These are phyloP conservation scores for Bombus vancouverensis DNA, from an alignment of 1,140 invertebrate species.

Conservation along the genomic window DNA sequence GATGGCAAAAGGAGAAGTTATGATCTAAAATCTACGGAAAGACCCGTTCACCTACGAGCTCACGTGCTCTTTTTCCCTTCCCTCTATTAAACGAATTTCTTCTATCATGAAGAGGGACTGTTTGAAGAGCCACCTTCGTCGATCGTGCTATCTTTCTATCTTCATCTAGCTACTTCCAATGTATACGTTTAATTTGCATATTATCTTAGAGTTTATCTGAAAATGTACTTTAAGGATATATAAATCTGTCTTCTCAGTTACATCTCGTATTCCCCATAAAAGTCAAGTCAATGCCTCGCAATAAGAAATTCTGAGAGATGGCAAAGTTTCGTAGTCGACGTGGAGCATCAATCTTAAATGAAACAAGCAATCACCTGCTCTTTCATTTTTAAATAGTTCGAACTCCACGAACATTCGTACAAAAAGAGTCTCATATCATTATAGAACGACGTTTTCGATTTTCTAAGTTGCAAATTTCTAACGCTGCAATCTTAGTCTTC, in stretches of 20 bases:
- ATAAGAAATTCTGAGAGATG: not conserved
- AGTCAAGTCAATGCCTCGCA: not conserved
- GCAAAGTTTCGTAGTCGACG: not conserved
- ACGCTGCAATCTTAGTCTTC: not conserved
- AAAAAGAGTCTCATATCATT: constrained; percentile 11
- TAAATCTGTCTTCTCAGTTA: not conserved
- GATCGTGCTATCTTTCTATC: constrained; percentile 3
- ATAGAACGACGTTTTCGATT: not conserved
- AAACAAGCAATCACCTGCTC: not conserved
- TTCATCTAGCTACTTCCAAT: not conserved
- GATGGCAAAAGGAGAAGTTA: constrained; percentile 58
- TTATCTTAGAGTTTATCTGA: constrained; percentile 1
- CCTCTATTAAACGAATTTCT: not conserved
- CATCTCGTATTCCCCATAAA: not conserved
- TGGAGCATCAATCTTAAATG: not conserved
- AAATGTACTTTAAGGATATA: not conserved
- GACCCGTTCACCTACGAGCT: constrained; percentile 72
- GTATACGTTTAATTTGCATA: constrained; percentile 4
- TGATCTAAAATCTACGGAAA: constrained; percentile 66
- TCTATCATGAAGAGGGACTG: not conserved
- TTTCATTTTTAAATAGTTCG: not conserved
- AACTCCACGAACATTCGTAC: constrained; percentile 14
- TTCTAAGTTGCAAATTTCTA: not conserved
- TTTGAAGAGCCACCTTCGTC: not conserved
- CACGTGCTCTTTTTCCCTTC: constrained; percentile 20